Percentiles rank a stretch among this genome's conserved stretches.
phyloP scores from a whole-genome alignment of 2,113 vertebrate species.

The Solea solea region DNA sequence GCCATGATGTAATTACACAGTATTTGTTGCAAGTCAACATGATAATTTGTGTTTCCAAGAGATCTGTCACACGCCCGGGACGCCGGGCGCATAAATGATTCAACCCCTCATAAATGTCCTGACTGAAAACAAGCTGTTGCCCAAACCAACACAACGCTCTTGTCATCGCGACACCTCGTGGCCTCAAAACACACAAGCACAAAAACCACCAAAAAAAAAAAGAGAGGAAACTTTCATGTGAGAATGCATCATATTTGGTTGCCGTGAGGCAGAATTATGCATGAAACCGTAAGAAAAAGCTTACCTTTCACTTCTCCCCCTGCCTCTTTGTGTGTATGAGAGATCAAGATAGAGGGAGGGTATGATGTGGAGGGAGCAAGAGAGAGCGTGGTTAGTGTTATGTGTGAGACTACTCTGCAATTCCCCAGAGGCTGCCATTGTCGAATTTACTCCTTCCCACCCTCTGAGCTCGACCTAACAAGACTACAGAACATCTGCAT shows the following conservation, averaged over 20 bases:
- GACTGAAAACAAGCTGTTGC: slow-evolving; percentile 75
- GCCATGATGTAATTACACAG: slow-evolving; percentile 78
- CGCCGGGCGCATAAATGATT: slow-evolving; percentile 75
- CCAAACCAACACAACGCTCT: slow-evolving; percentile 58
- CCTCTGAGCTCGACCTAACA: slow-evolving; percentile 71
- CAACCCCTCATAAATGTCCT: slow-evolving; percentile 77
- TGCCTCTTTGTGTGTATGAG: slow-evolving; percentile 29
- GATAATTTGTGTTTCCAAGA: slow-evolving; percentile 78
- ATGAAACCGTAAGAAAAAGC: slow-evolving; percentile 66
- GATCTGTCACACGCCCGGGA: slow-evolving; percentile 74
- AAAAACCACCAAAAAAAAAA: background rate
- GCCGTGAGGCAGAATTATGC: slow-evolving; percentile 73
- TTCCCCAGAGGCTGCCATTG: slow-evolving; percentile 71
- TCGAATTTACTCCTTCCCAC: slow-evolving; percentile 70
- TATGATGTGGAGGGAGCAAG: slow-evolving; percentile 31
- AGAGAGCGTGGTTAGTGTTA: slow-evolving; percentile 46
- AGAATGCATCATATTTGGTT: slow-evolving; percentile 57
- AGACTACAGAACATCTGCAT: slow-evolving; percentile 66
- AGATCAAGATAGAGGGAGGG: slow-evolving; percentile 45
- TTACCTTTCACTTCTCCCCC: slow-evolving; percentile 71
- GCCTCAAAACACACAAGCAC: slow-evolving; percentile 28
- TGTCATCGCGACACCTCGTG: slow-evolving; percentile 50
- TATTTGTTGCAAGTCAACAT: slow-evolving; percentile 80
- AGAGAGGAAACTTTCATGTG: slow-evolving; percentile 24
- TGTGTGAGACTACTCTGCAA: slow-evolving; percentile 49